Base-by-base conservation (phyloP, 2,888 invertebrate species). In the Teleiodes luculella region DNA sequence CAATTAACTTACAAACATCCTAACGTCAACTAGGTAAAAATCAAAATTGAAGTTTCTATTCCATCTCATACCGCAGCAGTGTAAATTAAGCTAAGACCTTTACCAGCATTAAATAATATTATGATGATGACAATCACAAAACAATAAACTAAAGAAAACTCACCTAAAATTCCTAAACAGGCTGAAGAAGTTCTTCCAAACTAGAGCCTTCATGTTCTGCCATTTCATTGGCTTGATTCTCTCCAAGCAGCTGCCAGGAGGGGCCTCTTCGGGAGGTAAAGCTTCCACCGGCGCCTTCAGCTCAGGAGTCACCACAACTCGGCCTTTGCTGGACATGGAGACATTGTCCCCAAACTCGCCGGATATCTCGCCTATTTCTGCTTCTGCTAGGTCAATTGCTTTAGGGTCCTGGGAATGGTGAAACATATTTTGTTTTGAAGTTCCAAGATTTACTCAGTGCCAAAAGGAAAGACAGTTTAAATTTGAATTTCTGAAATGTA, bases 141-240 rank as follows among this genome's bases (percentile, higher is more conserved):
- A n/a, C n/a, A n/a, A n/a, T n/a, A n/a, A 13, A n/a, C 5, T 13
- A 18, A 41, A 13, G 13, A 30, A 51, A 41, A 70, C 90, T 86
- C 77, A 95, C 95, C 95, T 94, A 59, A 94, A 92, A 80, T 97
- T 97, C 67, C 97, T 91, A 89, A 95, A 93, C 91, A 97, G 93
- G 92, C 96, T 95, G 52, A 96, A 88, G 69, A 95, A 94, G 76
- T 97, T 97, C 79, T 97, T 97, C 95, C 96, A 96, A 45, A 96
- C 91, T 18, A 97, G 81, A 0, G 96, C 96, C 65, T 93, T 93
- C 93, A 96, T 94, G 67, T 95, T 94, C 69, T 92, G 88, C 60
- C 90, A 83, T 65, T 94, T 91, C 81, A 95, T 90, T 36, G 95
- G 91, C 76, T 92, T 92, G 48, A 92, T 84, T 58, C 90, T 87